These are phyloP conservation scores for Byasa hedistus DNA, from an alignment of 2,888 invertebrate genomes.

Conservation along the genomic window DNA sequence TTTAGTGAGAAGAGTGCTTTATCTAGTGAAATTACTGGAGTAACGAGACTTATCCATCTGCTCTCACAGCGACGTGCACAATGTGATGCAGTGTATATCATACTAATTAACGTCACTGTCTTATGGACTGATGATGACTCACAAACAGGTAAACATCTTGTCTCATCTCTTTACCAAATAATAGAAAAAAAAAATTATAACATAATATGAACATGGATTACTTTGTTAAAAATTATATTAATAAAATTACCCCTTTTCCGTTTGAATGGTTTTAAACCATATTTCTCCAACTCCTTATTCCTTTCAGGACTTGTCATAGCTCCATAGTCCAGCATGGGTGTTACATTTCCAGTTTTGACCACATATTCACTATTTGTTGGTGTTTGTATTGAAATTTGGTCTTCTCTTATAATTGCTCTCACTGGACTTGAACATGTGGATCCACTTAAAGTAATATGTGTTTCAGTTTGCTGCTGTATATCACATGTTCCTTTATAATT, in stretches of 20 bases:
- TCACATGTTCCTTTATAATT: slow-evolving; percentile 31
- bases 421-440: slow-evolving; percentile 18
- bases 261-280: slow-evolving; percentile 84
- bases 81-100: no score
- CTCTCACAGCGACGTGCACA: no score
- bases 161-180: no score
- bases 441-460: slow-evolving; percentile 14
- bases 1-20: no score
- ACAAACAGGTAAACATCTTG: no score
- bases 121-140: no score
- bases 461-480: slow-evolving; percentile 17
- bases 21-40: no score
- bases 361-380: slow-evolving; percentile 67
- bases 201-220: no score
- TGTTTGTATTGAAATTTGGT: slow-evolving; percentile 45
- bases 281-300: slow-evolving; percentile 80
- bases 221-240: neutral
- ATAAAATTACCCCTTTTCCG: slow-evolving; percentile 74
- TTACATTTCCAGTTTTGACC: slow-evolving; percentile 77
- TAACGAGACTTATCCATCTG: no score
- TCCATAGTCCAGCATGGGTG: slow-evolving; percentile 80
- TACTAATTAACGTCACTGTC: no score
- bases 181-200: no score
- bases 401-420: slow-evolving; percentile 17
- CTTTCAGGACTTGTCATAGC: slow-evolving; percentile 79